phyloP scores from a whole-genome alignment of 2,888 invertebrate genomes.

The Meteorus cinctellus region DNA sequence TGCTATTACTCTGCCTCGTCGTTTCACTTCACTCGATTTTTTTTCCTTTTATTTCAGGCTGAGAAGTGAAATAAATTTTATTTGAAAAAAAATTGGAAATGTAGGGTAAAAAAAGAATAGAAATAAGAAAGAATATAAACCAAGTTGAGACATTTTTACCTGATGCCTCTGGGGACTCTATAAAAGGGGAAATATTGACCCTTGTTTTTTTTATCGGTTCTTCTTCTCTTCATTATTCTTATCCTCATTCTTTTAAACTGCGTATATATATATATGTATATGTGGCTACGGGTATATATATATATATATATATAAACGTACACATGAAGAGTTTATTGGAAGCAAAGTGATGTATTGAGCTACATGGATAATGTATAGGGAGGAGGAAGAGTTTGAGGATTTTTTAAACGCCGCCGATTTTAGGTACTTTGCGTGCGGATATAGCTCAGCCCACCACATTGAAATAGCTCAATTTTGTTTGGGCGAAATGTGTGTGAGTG shows the following conservation, averaged over 20 bases:
- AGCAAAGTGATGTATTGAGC: neutral
- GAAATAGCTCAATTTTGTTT: slow-evolving; percentile 54
- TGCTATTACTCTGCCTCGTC: slow-evolving; percentile 8
- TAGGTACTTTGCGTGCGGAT: slow-evolving; percentile 20
- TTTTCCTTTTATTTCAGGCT: slow-evolving; percentile 40
- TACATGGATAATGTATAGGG: slow-evolving; percentile 62
- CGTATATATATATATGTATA: slow-evolving; percentile 13
- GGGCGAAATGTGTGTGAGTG: slow-evolving; percentile 31
- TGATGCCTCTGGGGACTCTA: slow-evolving; percentile 54
- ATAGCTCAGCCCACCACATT: slow-evolving; percentile 42
- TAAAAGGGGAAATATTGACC: slow-evolving; percentile 61
- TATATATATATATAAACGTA: neutral
- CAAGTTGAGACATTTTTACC: slow-evolving; percentile 70
- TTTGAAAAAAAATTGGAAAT: slow-evolving; percentile 51
- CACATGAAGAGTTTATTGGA: slow-evolving; percentile 1
- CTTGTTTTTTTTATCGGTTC: slow-evolving; percentile 46
- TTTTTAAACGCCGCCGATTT: slow-evolving; percentile 30
- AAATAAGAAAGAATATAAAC: slow-evolving; percentile 34
- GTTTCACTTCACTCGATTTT: neutral
- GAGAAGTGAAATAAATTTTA: slow-evolving; percentile 44
- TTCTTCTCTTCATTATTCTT: slow-evolving; percentile 36
- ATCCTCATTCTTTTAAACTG: slow-evolving; percentile 36
- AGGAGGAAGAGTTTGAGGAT: slow-evolving; percentile 43
- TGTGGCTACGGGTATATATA: neutral
- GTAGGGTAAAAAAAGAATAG: slow-evolving; percentile 49